Evolutionary conservation across 2,113 vertebrate species (phyloP).

Genomic region (Pluvialis apricaria): DNA sequence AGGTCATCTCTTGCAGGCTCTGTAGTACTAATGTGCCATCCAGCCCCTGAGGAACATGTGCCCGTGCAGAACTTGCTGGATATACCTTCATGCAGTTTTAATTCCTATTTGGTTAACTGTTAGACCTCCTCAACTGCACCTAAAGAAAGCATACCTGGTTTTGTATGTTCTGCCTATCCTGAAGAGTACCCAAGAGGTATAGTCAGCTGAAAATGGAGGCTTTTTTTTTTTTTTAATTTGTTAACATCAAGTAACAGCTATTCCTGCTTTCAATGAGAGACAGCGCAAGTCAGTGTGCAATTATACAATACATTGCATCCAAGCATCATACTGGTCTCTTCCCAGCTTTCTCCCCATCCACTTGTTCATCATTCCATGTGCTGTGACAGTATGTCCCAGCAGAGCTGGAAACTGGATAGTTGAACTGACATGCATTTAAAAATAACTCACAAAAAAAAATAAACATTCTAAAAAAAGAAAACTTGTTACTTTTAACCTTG

Average conservation of each 20-base stretch:
- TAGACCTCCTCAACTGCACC: neutral
- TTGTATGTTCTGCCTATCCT: neutral
- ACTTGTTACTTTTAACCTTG: neutral
- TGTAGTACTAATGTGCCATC: neutral
- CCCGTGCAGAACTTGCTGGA: neutral
- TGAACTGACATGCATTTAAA: neutral
- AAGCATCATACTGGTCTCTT: neutral
- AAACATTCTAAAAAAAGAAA: neutral
- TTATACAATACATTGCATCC: neutral
- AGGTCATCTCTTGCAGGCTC: neutral
- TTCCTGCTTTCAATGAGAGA: neutral
- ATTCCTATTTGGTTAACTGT: neutral
- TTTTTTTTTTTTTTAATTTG: neutral
- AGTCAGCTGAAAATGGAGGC: neutral
- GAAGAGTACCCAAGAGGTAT: neutral
- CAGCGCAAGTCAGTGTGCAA: neutral
- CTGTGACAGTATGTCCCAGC: neutral
- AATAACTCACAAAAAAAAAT: neutral
- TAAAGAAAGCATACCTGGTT: neutral
- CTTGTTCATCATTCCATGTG: neutral
- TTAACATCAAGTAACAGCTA: neutral
- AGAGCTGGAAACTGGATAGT: neutral
- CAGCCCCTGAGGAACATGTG: neutral
- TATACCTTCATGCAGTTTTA: neutral
- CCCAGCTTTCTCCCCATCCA: neutral